Base-by-base conservation (phyloP, 2,888 invertebrate species). In the Apamea anceps region DNA sequence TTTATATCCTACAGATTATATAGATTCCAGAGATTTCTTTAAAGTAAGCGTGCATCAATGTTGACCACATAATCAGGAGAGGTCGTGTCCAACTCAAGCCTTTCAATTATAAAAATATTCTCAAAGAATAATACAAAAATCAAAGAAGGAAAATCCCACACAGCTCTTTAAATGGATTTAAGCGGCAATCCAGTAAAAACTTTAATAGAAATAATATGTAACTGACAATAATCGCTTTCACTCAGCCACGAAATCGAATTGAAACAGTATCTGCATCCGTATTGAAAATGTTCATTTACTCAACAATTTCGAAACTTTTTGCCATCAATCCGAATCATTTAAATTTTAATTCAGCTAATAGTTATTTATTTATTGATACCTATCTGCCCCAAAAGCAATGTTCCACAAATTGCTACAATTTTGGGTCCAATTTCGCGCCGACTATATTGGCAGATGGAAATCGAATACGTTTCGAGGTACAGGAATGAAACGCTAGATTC, bases 341-440 rank as follows among this genome's bases (percentile, higher is more conserved):
- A 21, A 74, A 72, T 37, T 81, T 85, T 75, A 63, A 82, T 74
- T 72, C n/a, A 28, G 72, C 45, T 66, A 75, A 79, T 71, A 67
- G 74, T 42, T 75, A 68, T 73, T 80, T 70, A 75, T 82, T 82
- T 81, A 73, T 75, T 75, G 72, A 63, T 67, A 62, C 42, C 57
- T 65, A 79, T 72, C 48, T 3, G 21, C 45, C 60, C 63, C 75
- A 25, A 37, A 76, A 72, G 68, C 18, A 79, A 32, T 79, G 71
- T 48, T 63, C 60, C 32, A 72, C 78, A 79, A 87, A 87, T 86
- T 84, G 76, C 76, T 84, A 68, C 84, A 78, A 78, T 84, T 83
- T 72, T 21, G 67, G 73, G 12, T 75, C 3, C 73, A 87, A 80
- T 84, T 80, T 80, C 42, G 7, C n/a, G 65, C 65, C 13, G 42